Percentiles rank a stretch among this genome's conserved stretches.
Conservation (phyloP, 2,888 invertebrate genomes). For the Thysanoteuthis rhombus region DNA sequence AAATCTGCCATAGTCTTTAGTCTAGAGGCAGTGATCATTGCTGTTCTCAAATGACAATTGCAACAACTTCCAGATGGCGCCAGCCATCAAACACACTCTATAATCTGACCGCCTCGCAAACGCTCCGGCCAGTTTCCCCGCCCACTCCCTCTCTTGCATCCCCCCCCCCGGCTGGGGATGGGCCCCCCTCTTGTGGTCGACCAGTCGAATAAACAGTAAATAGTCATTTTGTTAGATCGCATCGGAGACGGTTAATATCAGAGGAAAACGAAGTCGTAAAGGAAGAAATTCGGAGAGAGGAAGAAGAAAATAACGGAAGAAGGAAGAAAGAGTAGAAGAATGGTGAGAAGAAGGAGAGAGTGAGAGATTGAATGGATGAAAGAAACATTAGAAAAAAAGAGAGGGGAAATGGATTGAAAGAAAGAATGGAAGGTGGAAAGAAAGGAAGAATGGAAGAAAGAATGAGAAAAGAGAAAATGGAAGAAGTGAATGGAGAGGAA, state of each 20-base stretch:
- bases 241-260: too few species aligned
- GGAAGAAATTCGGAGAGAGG: background rate
- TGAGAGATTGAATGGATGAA: background rate
- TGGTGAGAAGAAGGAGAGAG: background rate
- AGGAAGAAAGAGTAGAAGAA: background rate
- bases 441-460: background rate
- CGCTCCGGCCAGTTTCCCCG: background rate
- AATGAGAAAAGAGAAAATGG: background rate
- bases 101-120: constrained; percentile 12
- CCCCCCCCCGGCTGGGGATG: too few species aligned
- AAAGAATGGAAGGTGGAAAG: background rate
- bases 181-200: background rate
- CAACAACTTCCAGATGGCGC: background rate
- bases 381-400: background rate
- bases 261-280: background rate
- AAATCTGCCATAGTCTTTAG: background rate
- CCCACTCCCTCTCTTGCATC: background rate
- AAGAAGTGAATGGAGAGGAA: background rate
- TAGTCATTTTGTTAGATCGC: background rate
- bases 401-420: background rate
- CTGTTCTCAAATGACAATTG: background rate
- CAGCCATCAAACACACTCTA: background rate
- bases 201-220: background rate
- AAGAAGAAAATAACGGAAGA: background rate
- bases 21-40: background rate